phyloP scores from a whole-genome alignment of 37 sponge, comb jelly and placozoan genomes.

The Aphrocallistes beatrix region DNA sequence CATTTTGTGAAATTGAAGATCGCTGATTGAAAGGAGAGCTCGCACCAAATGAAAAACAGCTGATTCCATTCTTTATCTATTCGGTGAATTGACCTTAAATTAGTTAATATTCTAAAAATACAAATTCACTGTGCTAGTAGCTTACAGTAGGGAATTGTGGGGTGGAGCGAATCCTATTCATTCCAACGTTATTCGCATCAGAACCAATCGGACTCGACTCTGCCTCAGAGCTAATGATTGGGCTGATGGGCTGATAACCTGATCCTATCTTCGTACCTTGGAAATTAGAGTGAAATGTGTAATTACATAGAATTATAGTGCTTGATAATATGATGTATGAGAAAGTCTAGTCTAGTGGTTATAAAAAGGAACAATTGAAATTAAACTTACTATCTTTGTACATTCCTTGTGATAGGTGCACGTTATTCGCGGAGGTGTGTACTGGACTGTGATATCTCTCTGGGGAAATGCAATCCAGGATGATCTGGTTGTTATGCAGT shows the following conservation, averaged over 20 bases:
- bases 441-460: neutral
- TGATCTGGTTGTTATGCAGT: neutral
- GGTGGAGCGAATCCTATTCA: neutral
- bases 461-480: neutral
- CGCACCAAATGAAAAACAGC: neutral
- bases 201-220: neutral
- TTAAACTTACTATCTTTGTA: neutral
- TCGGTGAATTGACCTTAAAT: neutral
- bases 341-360: neutral
- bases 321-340: too few species aligned
- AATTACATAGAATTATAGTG: too few species aligned
- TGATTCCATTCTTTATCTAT: neutral
- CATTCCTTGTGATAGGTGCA: neutral
- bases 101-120: neutral
- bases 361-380: neutral
- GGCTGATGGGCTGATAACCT: neutral
- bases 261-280: neutral
- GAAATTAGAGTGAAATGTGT: too few species aligned
- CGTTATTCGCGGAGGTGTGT: neutral
- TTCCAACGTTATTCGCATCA: neutral
- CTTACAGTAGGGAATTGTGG: neutral
- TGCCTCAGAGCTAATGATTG: neutral
- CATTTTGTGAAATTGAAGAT: neutral
- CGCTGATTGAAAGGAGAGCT: conserved; percentile 1
- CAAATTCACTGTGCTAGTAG: neutral